Evolutionary conservation across 2,113 vertebrate species (phyloP).

Genomic region (Leptobrachium leishanense): DNA sequence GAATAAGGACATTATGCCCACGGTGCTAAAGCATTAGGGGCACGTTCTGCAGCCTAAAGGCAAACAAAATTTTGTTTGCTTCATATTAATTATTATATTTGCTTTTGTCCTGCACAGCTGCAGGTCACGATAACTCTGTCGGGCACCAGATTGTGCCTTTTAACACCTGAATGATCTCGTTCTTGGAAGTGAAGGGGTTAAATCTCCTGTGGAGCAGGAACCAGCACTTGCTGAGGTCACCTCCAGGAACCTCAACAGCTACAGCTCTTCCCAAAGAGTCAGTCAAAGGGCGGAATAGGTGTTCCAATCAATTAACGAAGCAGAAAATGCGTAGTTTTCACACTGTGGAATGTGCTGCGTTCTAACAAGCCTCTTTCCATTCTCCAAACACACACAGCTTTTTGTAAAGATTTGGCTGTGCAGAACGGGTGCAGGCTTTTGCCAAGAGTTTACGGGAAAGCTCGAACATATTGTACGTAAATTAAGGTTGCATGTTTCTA

Average conservation of each 20-base stretch:
- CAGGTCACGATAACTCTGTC: too few species aligned
- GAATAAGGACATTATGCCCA: too few species aligned
- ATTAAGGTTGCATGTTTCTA: conserved; percentile 36
- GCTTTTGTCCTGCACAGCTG: too few species aligned
- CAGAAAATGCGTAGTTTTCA: not conserved
- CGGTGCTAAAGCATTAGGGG: too few species aligned
- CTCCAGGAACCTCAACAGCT: too few species aligned
- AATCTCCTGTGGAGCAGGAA: not conserved
- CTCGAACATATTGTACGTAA: conserved; percentile 43
- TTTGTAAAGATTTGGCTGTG: conserved; percentile 36
- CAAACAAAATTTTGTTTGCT: too few species aligned
- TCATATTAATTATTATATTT: too few species aligned
- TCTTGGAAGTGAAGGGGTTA: too few species aligned
- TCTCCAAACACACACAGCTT: conserved; percentile 23
- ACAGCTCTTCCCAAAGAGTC: not conserved
- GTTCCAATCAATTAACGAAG: not conserved
- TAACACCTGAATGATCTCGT: too few species aligned
- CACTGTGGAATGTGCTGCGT: not conserved
- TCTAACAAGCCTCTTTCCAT: not conserved
- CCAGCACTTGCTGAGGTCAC: too few species aligned
- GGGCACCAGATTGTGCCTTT: too few species aligned
- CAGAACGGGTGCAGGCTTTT: not conserved
- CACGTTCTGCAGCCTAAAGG: too few species aligned
- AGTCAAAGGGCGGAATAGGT: not conserved
- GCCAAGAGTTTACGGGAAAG: conserved; percentile 42